Evolutionary conservation across 64 coral and sea anemone genomes (phyloP).

Genomic region (Montipora sp.): DNA sequence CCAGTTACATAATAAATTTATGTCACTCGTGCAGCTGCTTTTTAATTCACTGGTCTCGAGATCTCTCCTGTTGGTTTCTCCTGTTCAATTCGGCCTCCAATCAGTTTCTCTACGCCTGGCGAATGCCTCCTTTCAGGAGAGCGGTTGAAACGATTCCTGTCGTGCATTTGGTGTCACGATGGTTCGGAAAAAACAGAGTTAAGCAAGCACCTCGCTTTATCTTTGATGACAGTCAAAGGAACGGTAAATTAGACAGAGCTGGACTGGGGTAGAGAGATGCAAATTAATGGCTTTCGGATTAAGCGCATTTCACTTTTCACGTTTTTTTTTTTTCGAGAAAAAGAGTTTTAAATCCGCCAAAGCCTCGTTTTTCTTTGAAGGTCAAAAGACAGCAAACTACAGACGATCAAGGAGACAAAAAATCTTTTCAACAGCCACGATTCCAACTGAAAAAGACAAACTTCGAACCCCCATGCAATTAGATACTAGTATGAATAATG

Average conservation of each 20-base stretch:
- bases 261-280: too few species aligned
- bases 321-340: too few species aligned
- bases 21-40: slow-evolving; percentile 26
- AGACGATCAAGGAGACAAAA: too few species aligned
- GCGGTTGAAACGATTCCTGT: slow-evolving; percentile 34
- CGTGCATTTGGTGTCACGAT: not conserved
- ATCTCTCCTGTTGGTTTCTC: slow-evolving; percentile 33
- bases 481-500: too few species aligned
- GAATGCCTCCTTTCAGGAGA: slow-evolving; percentile 48
- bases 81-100: slow-evolving; percentile 53
- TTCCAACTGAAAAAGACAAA: too few species aligned
- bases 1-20: slow-evolving; percentile 42
- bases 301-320: too few species aligned
- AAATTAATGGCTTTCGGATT: too few species aligned
- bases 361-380: too few species aligned
- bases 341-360: too few species aligned
- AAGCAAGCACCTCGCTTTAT: not conserved
- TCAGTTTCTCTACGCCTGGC: slow-evolving; percentile 67
- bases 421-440: too few species aligned
- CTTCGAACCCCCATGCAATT: too few species aligned
- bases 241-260: not conserved
- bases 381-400: too few species aligned
- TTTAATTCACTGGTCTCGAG: slow-evolving; percentile 59
- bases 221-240: not conserved
- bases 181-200: not conserved